A percentile compares a stretch with the other conserved stretches of the same genome.
Evolutionary conservation across 64 coral and sea anemone genomes (phyloP).

Genomic region (Dendrophyllia cribrosa): DNA sequence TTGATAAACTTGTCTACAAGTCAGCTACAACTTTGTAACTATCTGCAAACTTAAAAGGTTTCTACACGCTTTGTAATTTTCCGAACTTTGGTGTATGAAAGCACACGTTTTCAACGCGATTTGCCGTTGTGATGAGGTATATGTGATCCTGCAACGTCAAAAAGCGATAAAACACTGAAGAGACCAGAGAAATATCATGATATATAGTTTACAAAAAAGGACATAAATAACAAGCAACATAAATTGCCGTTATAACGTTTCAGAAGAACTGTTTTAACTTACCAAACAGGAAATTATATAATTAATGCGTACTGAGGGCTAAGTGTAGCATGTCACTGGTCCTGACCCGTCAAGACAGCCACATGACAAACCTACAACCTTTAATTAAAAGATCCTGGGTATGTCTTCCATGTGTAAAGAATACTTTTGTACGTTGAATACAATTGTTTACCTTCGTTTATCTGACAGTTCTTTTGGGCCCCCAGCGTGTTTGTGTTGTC

Average conservation of each 20-base stretch:
- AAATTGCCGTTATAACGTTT: not conserved
- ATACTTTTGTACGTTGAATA: conserved; percentile 88
- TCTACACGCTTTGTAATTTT: not conserved
- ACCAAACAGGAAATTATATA: conserved; percentile 40
- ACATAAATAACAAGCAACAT: too few relatives aligned
- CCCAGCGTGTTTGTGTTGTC: conserved; percentile 93
- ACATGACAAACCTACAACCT: conserved; percentile 83
- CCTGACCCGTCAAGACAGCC: conserved; percentile 69
- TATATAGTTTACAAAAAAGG: too few relatives aligned
- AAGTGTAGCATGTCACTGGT: conserved; percentile 53
- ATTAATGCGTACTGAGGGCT: conserved; percentile 31
- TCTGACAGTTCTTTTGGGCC: conserved; percentile 64
- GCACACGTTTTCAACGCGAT: not conserved
- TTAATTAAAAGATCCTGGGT: conserved; percentile 91
- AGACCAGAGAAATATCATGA: too few relatives aligned
- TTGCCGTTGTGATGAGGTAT: not conserved
- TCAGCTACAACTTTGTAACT: too few relatives aligned
- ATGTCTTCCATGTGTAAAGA: conserved; percentile 92
- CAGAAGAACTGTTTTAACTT: not conserved
- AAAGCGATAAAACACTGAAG: too few relatives aligned
- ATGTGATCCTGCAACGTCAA: too few relatives aligned
- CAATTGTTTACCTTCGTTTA: conserved; percentile 90
- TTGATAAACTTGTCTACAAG: too few relatives aligned
- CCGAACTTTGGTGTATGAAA: not conserved
- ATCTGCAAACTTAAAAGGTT: not conserved